Percentiles rank a stretch among this genome's conserved stretches.
These are phyloP conservation scores for Brachionus manjavacas DNA, from an alignment of 1,140 invertebrate species.

Conservation along the genomic window DNA sequence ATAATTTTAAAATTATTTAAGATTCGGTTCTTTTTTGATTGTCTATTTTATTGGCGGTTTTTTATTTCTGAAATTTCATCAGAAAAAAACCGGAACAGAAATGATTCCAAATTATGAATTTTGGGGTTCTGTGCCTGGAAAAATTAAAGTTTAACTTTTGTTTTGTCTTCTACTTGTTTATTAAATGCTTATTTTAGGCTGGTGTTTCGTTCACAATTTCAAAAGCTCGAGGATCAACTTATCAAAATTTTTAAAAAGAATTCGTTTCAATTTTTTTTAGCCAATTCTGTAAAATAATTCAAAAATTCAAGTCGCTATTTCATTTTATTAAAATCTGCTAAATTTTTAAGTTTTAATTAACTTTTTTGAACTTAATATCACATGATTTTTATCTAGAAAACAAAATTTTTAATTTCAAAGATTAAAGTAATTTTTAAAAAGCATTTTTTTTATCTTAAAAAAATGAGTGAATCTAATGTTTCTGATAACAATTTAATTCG, in stretches of 20 bases:
- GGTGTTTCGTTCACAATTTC: conserved; percentile 14
- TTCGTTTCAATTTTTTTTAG: too few species aligned
- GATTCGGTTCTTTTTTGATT: not conserved
- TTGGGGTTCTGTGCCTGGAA: not conserved
- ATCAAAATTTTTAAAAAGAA: not conserved
- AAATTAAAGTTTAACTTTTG: not conserved
- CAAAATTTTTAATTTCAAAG: not conserved
- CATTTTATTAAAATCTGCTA: not conserved
- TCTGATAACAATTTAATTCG: not conserved
- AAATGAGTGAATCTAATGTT: not conserved
- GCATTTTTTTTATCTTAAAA: not conserved
- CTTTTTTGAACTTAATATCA: not conserved
- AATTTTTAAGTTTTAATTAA: not conserved
- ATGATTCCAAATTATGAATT: not conserved
- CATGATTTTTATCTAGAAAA: not conserved
- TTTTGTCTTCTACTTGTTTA: not conserved
- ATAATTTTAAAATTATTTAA: not conserved
- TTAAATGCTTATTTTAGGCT: not conserved
- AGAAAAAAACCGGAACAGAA: not conserved
- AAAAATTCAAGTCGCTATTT: too few species aligned
- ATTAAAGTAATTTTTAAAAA: not conserved
- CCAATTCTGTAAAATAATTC: too few species aligned
- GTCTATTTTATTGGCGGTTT: conserved; percentile 16
- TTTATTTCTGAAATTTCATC: conserved; percentile 13
- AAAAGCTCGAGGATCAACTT: not conserved